Evolutionary conservation across 2,113 vertebrate species (phyloP).

Genomic region (Apistogramma diplotaenia): DNA sequence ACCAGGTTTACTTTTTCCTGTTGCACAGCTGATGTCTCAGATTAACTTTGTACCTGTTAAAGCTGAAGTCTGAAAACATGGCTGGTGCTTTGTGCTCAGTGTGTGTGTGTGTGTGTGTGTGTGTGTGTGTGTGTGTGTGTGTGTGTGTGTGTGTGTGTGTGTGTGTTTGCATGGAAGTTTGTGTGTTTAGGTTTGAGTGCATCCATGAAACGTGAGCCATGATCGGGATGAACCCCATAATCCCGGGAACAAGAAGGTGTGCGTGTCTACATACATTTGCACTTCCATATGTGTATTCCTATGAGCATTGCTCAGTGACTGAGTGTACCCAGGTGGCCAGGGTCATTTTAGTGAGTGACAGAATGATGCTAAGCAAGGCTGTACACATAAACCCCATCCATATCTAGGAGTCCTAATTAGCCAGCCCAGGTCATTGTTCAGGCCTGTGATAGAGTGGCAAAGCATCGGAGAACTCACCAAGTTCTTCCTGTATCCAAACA

Average conservation of each 20-base stretch:
- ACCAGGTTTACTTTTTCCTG: too few relatives aligned
- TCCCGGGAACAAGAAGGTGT: neutral
- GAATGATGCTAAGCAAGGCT: slow-evolving; percentile 65
- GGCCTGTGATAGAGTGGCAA: slow-evolving; percentile 32
- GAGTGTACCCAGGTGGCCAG: slow-evolving; percentile 52
- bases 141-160: neutral
- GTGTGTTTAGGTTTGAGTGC: slow-evolving; percentile 11
- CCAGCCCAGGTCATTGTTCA: slow-evolving; percentile 37
- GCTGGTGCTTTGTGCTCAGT: too few relatives aligned
- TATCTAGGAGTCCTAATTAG: slow-evolving; percentile 64
- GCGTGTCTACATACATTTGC: neutral
- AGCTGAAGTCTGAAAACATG: too few relatives aligned
- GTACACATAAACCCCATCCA: slow-evolving; percentile 47
- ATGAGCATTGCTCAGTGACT: slow-evolving; percentile 9
- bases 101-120: neutral
- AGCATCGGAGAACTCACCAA: slow-evolving; percentile 1
- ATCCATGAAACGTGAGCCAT: neutral
- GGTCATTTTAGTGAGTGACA: slow-evolving; percentile 65
- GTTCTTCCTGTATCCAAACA: slow-evolving; percentile 9
- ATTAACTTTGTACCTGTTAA: too few relatives aligned
- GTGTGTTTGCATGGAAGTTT: slow-evolving; percentile 16
- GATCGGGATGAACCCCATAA: neutral
- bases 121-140: too few relatives aligned
- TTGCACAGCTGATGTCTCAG: too few relatives aligned
- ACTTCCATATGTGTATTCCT: slow-evolving; percentile 6